Evolutionary conservation across 2,888 invertebrate genomes (phyloP).

Genomic region (Dicyrtomina minuta): DNA sequence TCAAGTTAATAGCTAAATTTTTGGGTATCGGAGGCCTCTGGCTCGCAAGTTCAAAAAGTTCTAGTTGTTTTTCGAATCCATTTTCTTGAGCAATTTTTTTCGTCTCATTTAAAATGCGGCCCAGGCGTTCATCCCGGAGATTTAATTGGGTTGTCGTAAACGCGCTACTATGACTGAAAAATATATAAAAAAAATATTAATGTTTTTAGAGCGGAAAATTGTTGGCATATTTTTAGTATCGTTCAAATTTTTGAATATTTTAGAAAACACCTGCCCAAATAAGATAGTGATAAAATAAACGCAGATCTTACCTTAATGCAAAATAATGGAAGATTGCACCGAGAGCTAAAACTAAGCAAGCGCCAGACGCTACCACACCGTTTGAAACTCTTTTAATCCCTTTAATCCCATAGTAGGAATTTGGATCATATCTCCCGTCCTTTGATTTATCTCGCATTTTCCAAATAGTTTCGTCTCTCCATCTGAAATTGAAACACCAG

Average conservation of each 20-base stretch:
- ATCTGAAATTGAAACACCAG: slow-evolving; percentile 42
- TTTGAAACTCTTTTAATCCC: slow-evolving; percentile 66
- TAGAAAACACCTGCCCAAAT: no score
- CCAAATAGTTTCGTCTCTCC: slow-evolving; percentile 58
- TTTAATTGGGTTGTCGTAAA: slow-evolving; percentile 37
- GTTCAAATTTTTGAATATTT: not conserved
- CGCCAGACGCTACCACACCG: slow-evolving; percentile 63
- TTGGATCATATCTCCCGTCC: slow-evolving; percentile 55
- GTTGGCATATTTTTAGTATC: no score
- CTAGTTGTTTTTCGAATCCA: slow-evolving; percentile 43
- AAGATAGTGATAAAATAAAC: no score
- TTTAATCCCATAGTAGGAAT: slow-evolving; percentile 67
- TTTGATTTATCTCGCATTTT: slow-evolving; percentile 56
- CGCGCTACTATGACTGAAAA: slow-evolving; percentile 36
- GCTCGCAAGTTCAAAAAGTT: slow-evolving; percentile 15
- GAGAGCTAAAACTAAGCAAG: slow-evolving; percentile 58
- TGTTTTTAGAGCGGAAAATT: no score
- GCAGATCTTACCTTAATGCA: not conserved
- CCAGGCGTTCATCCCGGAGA: slow-evolving; percentile 28
- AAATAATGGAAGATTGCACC: no score
- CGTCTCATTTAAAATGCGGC: slow-evolving; percentile 17
- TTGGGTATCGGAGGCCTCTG: no score
- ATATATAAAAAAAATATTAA: slow-evolving; percentile 4
- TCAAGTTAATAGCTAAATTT: no score
- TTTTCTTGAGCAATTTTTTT: slow-evolving; percentile 36